Base-by-base conservation (phyloP, 2,113 vertebrate species). In the Heterotilapia buettikoferi region DNA sequence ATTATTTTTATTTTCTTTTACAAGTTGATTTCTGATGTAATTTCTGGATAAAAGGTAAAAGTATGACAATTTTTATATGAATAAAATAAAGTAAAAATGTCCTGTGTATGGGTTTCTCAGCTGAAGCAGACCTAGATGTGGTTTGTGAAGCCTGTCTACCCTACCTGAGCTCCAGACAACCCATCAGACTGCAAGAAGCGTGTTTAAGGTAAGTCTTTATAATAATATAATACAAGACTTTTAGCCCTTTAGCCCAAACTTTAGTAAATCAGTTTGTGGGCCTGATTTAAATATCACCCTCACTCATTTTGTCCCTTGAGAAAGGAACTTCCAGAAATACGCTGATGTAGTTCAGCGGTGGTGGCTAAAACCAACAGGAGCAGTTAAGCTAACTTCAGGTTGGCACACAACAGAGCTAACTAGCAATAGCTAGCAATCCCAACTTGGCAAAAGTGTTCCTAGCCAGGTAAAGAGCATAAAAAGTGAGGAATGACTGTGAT, bases 321-420 rank as follows among this genome's bases (percentile, higher is more conserved):
- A 59, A 59, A 0, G 53, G 3, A 56, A 56, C 54, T 56, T 0
- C 6, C 54, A 56, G 12, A 56, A 56, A 56, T 56, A 56, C 0
- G 6, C 54, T 26, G 54, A 56, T 56, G 12, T 5, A 26, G 54
- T 26, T 56, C 54, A 0, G 54, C 21, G 0, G 31, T 38, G 0
- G 61, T 38, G 31, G 61, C 61, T 36, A 36, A 66, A 36, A 66
- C 31, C 61, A 66, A 36, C 18, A 66, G 31, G 31, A 14, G 11
- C 19, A 7, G 31, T 3, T 12, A 63, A 63, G 31, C 18, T 66
- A 66, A 66, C 18, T 0, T 38, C 61, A 66, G 19, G 61, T n/a
- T 66, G 33, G 61, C 61, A 66, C 18, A 38, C 18, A 66, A 38
- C 61, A 26, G 31, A 12, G 61, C 31, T 36, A 63, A 63, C 9